Percentiles rank a stretch among this genome's conserved stretches.
Evolutionary conservation across 2,113 vertebrate genomes (phyloP).

Genomic region (Toxotes jaculatrix): DNA sequence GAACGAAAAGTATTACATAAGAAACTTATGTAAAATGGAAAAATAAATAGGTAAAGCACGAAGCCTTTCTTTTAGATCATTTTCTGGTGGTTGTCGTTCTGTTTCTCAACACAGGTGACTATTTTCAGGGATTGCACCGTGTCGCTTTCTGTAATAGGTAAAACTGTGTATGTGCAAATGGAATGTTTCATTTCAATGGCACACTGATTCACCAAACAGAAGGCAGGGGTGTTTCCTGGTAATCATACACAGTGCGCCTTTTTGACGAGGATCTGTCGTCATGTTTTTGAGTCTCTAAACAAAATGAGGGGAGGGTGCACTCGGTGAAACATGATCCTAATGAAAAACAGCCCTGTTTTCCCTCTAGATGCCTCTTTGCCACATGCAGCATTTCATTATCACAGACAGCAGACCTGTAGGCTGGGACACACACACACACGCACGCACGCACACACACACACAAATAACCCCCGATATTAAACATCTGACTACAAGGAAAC

Average conservation of each 20-base stretch:
- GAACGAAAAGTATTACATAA: slow-evolving; percentile 43
- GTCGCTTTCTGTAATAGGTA: slow-evolving; percentile 48
- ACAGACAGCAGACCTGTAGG: slow-evolving; percentile 53
- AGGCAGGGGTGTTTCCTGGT: slow-evolving; percentile 61
- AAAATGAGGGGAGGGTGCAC: slow-evolving; percentile 50
- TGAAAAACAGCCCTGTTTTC: slow-evolving; percentile 64
- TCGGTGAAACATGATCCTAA: slow-evolving; percentile 61
- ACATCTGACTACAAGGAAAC: slow-evolving; percentile 51
- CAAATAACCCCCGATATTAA: slow-evolving; percentile 51
- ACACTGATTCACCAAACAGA: slow-evolving; percentile 54
- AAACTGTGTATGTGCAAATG: slow-evolving; percentile 58
- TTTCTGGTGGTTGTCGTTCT: slow-evolving; percentile 12
- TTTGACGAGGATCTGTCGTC: slow-evolving; percentile 59
- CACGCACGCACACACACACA: slow-evolving; percentile 17
- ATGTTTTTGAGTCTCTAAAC: slow-evolving; percentile 48
- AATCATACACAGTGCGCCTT: slow-evolving; percentile 59
- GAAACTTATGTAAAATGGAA: slow-evolving; percentile 13
- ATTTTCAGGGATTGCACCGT: slow-evolving; percentile 36
- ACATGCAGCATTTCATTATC: slow-evolving; percentile 68
- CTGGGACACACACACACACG: slow-evolving; percentile 15
- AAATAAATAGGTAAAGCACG: slow-evolving; percentile 33
- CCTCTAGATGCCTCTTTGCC: slow-evolving; percentile 48
- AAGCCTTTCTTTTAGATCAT: slow-evolving; percentile 16
- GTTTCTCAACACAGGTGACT: slow-evolving; percentile 34
- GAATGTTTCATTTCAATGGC: slow-evolving; percentile 51